Base-by-base conservation (phyloP, 2,888 invertebrate genomes). In the Protodeltote pygarga region DNA sequence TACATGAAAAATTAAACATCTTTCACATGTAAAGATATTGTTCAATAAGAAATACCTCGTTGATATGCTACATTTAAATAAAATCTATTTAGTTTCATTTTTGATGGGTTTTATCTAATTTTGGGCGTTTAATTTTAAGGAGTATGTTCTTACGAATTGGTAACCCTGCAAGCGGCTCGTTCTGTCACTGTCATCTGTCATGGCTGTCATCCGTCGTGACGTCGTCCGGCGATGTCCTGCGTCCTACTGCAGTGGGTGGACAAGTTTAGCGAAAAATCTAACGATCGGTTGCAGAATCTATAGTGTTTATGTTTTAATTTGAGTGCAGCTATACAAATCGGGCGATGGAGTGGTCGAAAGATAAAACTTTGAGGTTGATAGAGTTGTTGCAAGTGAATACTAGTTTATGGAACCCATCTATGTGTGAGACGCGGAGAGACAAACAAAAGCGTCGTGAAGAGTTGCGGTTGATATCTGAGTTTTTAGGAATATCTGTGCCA, bases 261-360 rank as follows among this genome's bases (percentile, higher is more conserved):
- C 21, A 28, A 54, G 50, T 78, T 67, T 71, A 65, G 58, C 67
- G 64, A 81, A 71, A 62, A 75, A 77, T 85, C 79, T 70, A 57
- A 64, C 80, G 77, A 86, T 79, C 68, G 63, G 77, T 87, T 77
- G 81, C 60, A 53, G 32, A 67, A 72, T 73, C 50, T 21, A 2
- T 38, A 68, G 49, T 77, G 74, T 83, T 75, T 73, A 64, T 61
- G 55, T 72, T 69, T 63, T 71, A 47, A 57, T 65, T 52, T 65
- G 31, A 47, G 52, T 53, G 57, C 52, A 48, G 55, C 10, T 51
- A 47, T 46, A 52, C 66, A 70, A 71, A 71, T 69, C 51, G 51
- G 27, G 58, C 53, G 54, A 91, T 91, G 92, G 92, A 91, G 81
- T 91, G 92, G 92, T 88, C 92, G 5, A 91, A 89, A 73, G 91